Base-by-base conservation (phyloP, 2,797 vertebrate species). In the Taeniopygia guttata region DNA sequence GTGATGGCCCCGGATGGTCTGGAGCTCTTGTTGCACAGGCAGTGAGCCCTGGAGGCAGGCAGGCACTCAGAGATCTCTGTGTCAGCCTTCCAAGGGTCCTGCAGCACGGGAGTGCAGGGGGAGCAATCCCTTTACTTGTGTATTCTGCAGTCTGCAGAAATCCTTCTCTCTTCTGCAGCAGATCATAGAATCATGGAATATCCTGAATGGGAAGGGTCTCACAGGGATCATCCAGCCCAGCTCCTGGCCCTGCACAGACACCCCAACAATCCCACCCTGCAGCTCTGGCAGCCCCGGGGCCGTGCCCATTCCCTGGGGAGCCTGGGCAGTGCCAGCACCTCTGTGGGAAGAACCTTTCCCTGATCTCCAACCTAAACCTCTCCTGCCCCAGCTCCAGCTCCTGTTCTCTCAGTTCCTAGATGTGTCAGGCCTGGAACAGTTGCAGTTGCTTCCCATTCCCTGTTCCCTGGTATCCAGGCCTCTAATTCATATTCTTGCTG, bases 291-390 rank as follows among this genome's bases (percentile, higher is more conserved):
- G 64, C 64, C 64, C 16, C 6, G 0, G 43, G 32, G 56, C 72
- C 0, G 2, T 40, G 58, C 8, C 87, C 72, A 63, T 68, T 48
- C 29, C 63, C n/a, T 69, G 78, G 78, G 38, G 23, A 63, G 56
- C 43, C 63, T 89, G 87, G 25, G 58, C 49, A 83, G 29, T 63
- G 72, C 56, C 34, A 59, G 34, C 34, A 60, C 30, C 60, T 54
- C 34, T 67, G 62, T 30, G 42, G 34, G 46, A 74, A 20, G 26
- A 36, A 4, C 15, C 45, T 58, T 58, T 1, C n/a, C 48, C 46
- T 63, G 10, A 40, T 0, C 0, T 13, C 72, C 19, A 21, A 0
- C 17, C 43, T 58, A 1, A 70, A 0, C 38, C 49, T 69, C 0
- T 19, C n/a, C 58, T 64, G 40, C 0, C n/a, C 2, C 38, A 64